These are phyloP conservation scores for Dromas ardeola DNA, from an alignment of 2,113 vertebrate species.

Conservation along the genomic window DNA sequence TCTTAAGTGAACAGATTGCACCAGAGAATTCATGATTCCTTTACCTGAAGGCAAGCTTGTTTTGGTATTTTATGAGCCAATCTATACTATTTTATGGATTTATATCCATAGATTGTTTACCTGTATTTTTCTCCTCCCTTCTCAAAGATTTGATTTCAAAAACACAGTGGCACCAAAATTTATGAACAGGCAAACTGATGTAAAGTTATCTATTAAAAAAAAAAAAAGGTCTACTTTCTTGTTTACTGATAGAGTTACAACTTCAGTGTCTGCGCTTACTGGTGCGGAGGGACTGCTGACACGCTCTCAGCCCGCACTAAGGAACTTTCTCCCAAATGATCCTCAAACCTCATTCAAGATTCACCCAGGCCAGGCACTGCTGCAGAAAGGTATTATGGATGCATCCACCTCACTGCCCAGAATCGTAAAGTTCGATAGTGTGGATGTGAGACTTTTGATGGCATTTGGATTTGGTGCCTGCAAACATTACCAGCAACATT, in stretches of 20 bases:
- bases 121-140: background rate
- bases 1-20: slow-evolving; percentile 55
- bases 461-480: background rate
- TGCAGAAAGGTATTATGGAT: background rate
- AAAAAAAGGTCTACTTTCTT: background rate
- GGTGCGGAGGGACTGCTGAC: background rate
- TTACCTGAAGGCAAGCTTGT: background rate
- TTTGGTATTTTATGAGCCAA: slow-evolving; percentile 25
- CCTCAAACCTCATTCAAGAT: background rate
- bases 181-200: background rate
- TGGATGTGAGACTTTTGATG: background rate
- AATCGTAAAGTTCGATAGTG: accelerated
- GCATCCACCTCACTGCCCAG: background rate
- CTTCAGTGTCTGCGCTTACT: background rate
- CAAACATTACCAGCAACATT: background rate
- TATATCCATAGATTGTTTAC: background rate
- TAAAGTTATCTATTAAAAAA: background rate
- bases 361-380: background rate
- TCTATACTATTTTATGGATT: background rate
- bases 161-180: background rate
- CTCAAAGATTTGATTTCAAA: background rate
- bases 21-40: background rate
- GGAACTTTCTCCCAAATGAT: background rate
- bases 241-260: background rate
- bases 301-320: background rate